Conservation (phyloP, 2,113 vertebrate species). For the Pleuronectes platessa region DNA sequence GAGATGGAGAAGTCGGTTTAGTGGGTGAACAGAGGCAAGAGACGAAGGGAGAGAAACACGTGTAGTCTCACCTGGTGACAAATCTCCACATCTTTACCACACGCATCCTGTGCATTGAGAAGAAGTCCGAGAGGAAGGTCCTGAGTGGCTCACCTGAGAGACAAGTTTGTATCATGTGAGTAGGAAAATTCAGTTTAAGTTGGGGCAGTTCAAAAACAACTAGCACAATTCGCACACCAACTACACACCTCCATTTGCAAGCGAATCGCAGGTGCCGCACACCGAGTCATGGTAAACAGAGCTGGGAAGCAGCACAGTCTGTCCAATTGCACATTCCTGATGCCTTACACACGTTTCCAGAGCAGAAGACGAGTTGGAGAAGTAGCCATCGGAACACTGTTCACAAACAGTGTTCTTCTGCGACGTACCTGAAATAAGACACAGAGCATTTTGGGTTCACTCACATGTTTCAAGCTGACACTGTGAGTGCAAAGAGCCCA, state of each 20-base stretch:
- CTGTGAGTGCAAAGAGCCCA: neutral
- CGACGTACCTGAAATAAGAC: constrained; percentile 61
- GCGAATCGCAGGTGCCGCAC: constrained; percentile 71
- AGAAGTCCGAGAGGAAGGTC: constrained; percentile 51
- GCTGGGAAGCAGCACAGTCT: constrained; percentile 46
- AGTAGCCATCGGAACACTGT: constrained; percentile 65
- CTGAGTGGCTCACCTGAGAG: constrained; percentile 44
- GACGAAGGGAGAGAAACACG: neutral
- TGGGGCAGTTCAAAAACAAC: no score
- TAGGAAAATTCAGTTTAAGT: neutral
- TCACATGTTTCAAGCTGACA: neutral
- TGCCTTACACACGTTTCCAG: constrained; percentile 67
- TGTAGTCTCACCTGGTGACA: constrained; percentile 32
- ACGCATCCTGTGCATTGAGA: constrained; percentile 37
- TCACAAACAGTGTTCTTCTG: constrained; percentile 70
- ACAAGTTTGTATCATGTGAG: neutral
- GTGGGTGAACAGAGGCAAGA: neutral
- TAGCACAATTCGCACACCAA: neutral
- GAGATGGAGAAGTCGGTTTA: neutral
- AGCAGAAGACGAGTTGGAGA: constrained; percentile 66
- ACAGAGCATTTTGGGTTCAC: neutral
- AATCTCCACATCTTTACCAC: constrained; percentile 52
- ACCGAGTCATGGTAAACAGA: constrained; percentile 52
- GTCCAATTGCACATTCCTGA: constrained; percentile 47
- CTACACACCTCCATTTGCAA: constrained; percentile 56